Evolutionary conservation across 2,113 vertebrate genomes (phyloP).

Genomic region (Myrmecophaga tridactyla): DNA sequence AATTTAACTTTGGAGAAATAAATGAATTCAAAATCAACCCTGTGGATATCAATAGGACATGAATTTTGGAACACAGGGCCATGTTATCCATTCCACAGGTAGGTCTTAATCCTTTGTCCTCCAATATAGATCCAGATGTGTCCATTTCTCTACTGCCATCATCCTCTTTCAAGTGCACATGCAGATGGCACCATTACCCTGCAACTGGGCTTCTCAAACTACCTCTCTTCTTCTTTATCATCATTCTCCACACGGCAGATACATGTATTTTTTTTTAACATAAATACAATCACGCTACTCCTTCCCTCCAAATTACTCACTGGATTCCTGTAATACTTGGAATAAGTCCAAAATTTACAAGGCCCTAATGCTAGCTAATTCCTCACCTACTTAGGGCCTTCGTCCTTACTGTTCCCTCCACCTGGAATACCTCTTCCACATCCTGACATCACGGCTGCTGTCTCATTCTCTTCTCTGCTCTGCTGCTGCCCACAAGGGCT

Average conservation of each 20-base stretch:
- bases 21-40: neutral
- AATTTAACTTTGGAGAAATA: slow-evolving; percentile 34
- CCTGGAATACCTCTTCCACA: neutral
- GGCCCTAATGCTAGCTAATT: neutral
- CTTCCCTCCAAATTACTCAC: neutral
- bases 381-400: neutral
- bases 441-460: neutral
- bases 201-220: neutral
- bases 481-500: neutral
- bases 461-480: neutral
- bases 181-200: neutral
- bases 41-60: neutral
- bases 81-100: neutral
- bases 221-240: neutral
- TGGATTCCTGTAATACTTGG: neutral
- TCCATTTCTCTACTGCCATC: neutral
- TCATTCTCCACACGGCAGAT: neutral
- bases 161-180: neutral
- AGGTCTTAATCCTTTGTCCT: neutral
- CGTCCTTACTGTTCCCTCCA: neutral
- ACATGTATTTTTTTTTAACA: neutral
- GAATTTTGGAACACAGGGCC: neutral
- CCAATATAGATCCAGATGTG: neutral
- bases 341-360: neutral
- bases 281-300: neutral